These are phyloP conservation scores for Drosophila yakuba DNA, from an alignment of 1,140 invertebrate genomes.

Conservation along the genomic window DNA sequence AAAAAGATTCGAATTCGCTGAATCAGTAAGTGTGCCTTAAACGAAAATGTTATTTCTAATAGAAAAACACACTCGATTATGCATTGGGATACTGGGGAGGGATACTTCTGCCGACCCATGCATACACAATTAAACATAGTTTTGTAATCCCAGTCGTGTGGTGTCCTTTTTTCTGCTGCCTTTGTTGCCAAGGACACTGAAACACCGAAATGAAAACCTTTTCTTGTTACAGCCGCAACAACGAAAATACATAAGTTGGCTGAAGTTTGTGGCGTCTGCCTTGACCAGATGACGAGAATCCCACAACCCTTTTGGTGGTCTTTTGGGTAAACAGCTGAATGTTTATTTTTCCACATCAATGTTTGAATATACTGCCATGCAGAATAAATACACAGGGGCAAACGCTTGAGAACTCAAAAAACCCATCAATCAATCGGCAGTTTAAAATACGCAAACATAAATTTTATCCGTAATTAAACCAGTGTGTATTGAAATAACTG, in stretches of 20 bases:
- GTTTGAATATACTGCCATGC: not conserved
- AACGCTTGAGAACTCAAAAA: not conserved
- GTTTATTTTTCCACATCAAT: conserved; percentile 18
- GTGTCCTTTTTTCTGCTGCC: not conserved
- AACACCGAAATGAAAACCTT: conserved; percentile 28
- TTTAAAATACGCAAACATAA: not conserved
- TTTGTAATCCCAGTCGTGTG: conserved; percentile 4
- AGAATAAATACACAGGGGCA: conserved; percentile 1
- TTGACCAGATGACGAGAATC: conserved; percentile 22
- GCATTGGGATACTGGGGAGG: conserved; percentile 6
- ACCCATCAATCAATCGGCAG: not conserved
- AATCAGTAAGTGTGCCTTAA: conserved; percentile 24
- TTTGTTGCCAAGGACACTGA: conserved; percentile 1
- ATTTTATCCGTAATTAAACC: not conserved
- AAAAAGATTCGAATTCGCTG: conserved; percentile 19
- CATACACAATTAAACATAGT: conserved; percentile 46
- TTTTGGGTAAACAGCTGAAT: conserved; percentile 1
- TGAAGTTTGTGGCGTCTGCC: conserved; percentile 11
- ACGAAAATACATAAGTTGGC: conserved; percentile 10
- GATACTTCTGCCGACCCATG: not conserved
- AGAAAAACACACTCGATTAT: conserved; percentile 41
- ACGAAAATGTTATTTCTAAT: conserved; percentile 10
- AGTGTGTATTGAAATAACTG: not conserved
- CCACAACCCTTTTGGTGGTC: conserved; percentile 27
- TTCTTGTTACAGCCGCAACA: conserved; percentile 25